Percentiles rank a stretch among this genome's conserved stretches.
phyloP scores from a whole-genome alignment of 2,888 invertebrate genomes.

The Pyralis farinalis region DNA sequence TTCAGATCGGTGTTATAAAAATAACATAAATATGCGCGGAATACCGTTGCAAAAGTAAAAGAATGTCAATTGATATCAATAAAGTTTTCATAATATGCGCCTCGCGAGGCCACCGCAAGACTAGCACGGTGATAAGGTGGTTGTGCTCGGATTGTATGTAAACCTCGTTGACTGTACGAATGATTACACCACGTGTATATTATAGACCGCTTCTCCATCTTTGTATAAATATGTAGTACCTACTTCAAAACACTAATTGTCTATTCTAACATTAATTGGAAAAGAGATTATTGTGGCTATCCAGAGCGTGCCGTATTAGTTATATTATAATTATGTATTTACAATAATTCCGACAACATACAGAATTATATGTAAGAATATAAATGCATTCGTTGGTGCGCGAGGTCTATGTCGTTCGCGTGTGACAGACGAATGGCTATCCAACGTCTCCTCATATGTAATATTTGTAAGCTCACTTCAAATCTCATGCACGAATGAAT shows the following conservation, averaged over 20 bases:
- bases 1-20: background rate
- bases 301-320: constrained; percentile 7
- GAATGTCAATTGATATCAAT: too few relatives aligned
- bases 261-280: constrained; percentile 4
- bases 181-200: too few relatives aligned
- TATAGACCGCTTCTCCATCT: too few relatives aligned
- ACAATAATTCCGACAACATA: constrained; percentile 5
- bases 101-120: too few relatives aligned
- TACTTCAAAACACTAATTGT: constrained; percentile 10
- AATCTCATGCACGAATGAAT: background rate
- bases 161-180: too few relatives aligned
- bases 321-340: constrained; percentile 5
- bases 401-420: background rate
- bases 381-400: background rate
- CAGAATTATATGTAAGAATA: background rate
- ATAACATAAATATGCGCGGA: background rate
- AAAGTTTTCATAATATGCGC: too few relatives aligned
- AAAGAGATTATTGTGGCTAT: constrained; percentile 6
- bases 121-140: too few relatives aligned
- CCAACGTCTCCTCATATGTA: too few relatives aligned
- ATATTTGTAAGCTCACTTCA: background rate
- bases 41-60: background rate
- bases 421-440: too few relatives aligned
- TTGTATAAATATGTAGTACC: too few relatives aligned
- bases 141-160: too few relatives aligned